Evolutionary conservation across 2,113 vertebrate genomes (phyloP).

Genomic region (Acrocephalus kingi): DNA sequence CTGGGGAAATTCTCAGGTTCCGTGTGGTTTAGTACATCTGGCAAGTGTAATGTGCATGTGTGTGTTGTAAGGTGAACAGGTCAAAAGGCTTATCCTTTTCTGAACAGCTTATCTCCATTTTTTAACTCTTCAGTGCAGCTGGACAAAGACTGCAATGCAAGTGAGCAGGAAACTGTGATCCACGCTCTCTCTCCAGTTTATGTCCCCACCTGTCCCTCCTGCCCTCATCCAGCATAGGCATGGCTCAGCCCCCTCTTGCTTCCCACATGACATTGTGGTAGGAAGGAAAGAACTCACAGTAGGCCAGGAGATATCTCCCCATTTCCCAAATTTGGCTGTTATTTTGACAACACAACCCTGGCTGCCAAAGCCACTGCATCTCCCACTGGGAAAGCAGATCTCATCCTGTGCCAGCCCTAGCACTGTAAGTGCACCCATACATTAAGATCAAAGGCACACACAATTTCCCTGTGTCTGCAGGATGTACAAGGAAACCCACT

Average conservation of each 20-base stretch:
- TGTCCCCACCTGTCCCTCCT: neutral
- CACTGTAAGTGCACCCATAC: neutral
- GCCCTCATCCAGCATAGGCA: neutral
- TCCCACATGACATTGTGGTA: fast-evolving
- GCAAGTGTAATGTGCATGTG: neutral
- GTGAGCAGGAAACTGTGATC: neutral
- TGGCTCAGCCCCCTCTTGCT: neutral
- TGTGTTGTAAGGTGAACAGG: neutral
- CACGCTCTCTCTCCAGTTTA: neutral
- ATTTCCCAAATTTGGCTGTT: neutral
- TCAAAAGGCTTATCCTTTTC: neutral
- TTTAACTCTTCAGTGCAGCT: neutral
- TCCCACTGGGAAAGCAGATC: neutral
- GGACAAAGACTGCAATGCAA: neutral
- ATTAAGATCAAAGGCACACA: neutral
- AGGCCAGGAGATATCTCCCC: neutral
- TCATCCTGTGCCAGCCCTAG: neutral
- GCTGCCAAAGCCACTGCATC: neutral
- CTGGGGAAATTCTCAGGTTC: conserved; percentile 36
- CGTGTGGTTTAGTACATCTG: neutral
- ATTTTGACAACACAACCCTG: neutral
- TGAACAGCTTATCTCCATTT: neutral
- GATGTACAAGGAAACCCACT: neutral
- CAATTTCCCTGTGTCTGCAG: neutral
- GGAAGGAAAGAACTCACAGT: neutral